phyloP scores from a whole-genome alignment of 2,888 invertebrate species.

The Diadromus collaris region DNA sequence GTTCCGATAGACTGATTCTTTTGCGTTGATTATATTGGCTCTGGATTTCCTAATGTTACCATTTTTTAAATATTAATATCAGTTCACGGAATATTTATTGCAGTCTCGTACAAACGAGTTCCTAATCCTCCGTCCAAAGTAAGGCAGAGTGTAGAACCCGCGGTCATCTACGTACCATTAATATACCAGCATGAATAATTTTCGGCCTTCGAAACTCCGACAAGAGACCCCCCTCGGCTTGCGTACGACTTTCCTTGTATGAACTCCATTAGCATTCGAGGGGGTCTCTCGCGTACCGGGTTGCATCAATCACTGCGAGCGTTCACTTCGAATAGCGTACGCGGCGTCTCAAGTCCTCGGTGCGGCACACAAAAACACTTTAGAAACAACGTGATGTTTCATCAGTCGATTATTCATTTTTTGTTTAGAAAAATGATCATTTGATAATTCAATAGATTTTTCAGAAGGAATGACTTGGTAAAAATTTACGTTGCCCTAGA shows the following conservation, averaged over 20 bases:
- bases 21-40: neutral
- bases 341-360: constrained; percentile 12
- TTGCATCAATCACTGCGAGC: constrained; percentile 34
- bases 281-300: constrained; percentile 15
- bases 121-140: constrained; percentile 4
- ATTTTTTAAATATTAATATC: neutral
- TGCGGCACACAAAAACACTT: constrained; percentile 10
- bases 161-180: constrained; percentile 24
- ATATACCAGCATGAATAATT: constrained; percentile 26
- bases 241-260: constrained; percentile 39
- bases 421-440: neutral
- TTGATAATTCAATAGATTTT: neutral
- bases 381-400: neutral
- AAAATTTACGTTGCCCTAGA: neutral
- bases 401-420: neutral
- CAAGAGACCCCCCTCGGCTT: constrained; percentile 16
- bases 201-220: constrained; percentile 29
- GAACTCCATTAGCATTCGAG: constrained; percentile 54
- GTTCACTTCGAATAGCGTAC: constrained; percentile 10
- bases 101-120: constrained; percentile 6
- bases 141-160: neutral
- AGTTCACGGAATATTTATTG: neutral
- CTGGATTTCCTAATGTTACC: neutral
- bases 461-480: neutral
- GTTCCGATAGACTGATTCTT: neutral